phyloP scores from a whole-genome alignment of 2,113 vertebrate species.

The Cyanoderma ruficeps region DNA sequence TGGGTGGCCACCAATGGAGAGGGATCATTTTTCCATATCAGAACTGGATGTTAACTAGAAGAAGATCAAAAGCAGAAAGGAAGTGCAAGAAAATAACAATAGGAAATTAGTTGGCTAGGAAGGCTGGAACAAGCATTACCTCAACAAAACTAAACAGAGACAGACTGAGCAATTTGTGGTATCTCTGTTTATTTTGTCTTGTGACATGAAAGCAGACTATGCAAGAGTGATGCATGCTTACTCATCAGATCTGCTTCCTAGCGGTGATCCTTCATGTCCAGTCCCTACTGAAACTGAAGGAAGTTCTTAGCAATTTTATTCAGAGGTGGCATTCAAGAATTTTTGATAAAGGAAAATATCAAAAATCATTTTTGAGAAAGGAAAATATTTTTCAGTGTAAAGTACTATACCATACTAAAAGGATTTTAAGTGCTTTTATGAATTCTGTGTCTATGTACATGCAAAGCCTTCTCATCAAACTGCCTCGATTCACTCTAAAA shows the following conservation, averaged over 20 bases:
- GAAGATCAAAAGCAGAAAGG: constrained; percentile 29
- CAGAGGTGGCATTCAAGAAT: background rate
- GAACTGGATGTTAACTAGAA: background rate
- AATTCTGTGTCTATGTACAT: background rate
- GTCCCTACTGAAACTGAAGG: background rate
- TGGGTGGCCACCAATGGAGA: background rate
- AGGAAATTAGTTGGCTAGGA: background rate
- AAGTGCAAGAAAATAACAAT: constrained; percentile 12
- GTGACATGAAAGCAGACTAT: background rate
- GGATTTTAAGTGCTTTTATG: background rate
- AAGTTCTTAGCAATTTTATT: background rate
- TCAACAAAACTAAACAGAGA: constrained; percentile 35
- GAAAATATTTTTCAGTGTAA: background rate
- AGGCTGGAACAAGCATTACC: background rate
- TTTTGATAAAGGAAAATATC: background rate
- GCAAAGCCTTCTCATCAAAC: background rate
- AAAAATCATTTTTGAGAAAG: background rate
- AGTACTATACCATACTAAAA: background rate
- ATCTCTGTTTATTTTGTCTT: constrained; percentile 47
- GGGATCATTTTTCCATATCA: background rate
- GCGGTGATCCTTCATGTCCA: background rate
- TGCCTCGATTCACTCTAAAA: background rate
- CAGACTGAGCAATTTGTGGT: constrained; percentile 27
- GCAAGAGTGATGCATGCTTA: background rate
- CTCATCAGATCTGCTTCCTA: background rate